These are phyloP conservation scores for Poeciliopsis turrubarensis DNA, from an alignment of 2,113 vertebrate species.

Conservation along the genomic window DNA sequence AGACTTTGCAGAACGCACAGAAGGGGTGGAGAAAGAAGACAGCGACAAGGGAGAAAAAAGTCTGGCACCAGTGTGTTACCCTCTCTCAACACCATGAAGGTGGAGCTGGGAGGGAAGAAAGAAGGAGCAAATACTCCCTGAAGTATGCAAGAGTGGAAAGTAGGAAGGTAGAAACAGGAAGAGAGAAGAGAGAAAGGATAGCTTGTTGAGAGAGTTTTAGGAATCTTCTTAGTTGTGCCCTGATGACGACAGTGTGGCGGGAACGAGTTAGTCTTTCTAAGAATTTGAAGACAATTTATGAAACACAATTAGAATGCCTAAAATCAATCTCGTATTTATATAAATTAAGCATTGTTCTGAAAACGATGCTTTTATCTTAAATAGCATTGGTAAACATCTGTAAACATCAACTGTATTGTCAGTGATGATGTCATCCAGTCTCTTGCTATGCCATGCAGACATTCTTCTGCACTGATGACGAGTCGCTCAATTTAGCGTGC, in stretches of 20 bases:
- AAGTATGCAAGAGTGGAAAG: constrained; percentile 45
- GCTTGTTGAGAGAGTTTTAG: constrained; percentile 50
- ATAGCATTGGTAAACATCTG: background rate
- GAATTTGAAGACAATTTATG: too few relatives aligned
- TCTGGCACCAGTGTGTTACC: constrained; percentile 50
- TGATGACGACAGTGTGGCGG: constrained; percentile 34
- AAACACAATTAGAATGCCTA: too few relatives aligned
- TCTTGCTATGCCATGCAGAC: background rate
- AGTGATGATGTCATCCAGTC: background rate
- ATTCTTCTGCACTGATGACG: background rate
- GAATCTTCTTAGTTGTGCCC: constrained; percentile 42
- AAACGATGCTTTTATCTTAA: background rate
- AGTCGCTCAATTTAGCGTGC: background rate
- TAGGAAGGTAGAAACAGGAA: constrained; percentile 26
- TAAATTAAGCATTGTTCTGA: background rate
- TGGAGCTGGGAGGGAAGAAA: constrained; percentile 32
- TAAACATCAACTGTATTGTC: background rate
- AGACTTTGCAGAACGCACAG: constrained; percentile 48
- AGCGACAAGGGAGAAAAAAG: background rate
- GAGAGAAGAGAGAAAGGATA: constrained; percentile 1
- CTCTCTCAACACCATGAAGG: constrained; percentile 50
- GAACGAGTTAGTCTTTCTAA: constrained; percentile 27
- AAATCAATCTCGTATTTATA: too few relatives aligned
- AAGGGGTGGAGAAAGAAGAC: constrained; percentile 2
- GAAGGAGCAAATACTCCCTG: constrained; percentile 56